phyloP scores from a whole-genome alignment of 2,113 vertebrate genomes.

The Eptatretus burgeri region DNA sequence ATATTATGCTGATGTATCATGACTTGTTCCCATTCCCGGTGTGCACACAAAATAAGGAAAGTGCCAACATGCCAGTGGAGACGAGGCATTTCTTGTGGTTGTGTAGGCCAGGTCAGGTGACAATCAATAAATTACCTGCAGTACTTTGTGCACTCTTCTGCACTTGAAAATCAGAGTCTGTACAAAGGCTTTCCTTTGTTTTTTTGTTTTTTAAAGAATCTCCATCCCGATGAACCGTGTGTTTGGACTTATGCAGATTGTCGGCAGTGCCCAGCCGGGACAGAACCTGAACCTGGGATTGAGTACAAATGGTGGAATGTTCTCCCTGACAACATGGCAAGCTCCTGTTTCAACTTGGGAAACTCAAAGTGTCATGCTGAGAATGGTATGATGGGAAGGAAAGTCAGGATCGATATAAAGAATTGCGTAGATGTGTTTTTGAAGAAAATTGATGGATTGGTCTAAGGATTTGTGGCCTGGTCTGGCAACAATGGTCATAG shows the following conservation, averaged over 20 bases:
- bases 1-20: too few relatives aligned
- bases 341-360: conserved; percentile 79
- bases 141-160: conserved; percentile 10
- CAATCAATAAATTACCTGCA: too few relatives aligned
- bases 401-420: too few relatives aligned
- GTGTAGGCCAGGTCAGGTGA: too few relatives aligned
- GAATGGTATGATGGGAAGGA: conserved; percentile 28
- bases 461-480: too few relatives aligned
- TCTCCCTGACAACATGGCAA: conserved; percentile 69
- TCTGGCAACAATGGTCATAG: too few relatives aligned
- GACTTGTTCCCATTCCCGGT: too few relatives aligned
- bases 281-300: conserved; percentile 49
- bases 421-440: too few relatives aligned
- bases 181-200: conserved; percentile 72
- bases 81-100: too few relatives aligned
- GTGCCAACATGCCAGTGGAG: too few relatives aligned
- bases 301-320: conserved; percentile 96
- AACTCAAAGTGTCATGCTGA: conserved; percentile 75
- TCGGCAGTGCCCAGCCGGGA: conserved; percentile 49
- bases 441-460: too few relatives aligned
- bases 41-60: too few relatives aligned
- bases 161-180: conserved; percentile 77
- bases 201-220: conserved; percentile 92
- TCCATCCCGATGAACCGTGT: conserved; percentile 8
- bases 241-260: conserved; percentile 25